Percentiles rank a stretch among this genome's conserved stretches.
These are phyloP conservation scores for Australoheros scitulus DNA, from an alignment of 2,113 vertebrate genomes.

Conservation along the genomic window DNA sequence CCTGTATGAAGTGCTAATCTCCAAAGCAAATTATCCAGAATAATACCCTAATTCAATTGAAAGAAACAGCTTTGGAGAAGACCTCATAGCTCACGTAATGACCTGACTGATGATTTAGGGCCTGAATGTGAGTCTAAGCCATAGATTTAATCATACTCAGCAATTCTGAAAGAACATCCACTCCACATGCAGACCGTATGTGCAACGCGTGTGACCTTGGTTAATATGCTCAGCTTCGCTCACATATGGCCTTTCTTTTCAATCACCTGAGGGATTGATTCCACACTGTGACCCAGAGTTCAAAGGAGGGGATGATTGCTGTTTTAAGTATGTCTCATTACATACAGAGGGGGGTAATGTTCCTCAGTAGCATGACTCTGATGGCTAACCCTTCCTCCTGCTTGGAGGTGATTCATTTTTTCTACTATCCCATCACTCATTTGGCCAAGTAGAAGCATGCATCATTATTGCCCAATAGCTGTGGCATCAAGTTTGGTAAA, in stretches of 20 bases:
- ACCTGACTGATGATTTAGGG: constrained; percentile 71
- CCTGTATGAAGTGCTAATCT: constrained; percentile 64
- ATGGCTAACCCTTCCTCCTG: constrained; percentile 47
- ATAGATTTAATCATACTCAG: constrained; percentile 72
- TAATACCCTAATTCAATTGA: constrained; percentile 76
- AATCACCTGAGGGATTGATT: constrained; percentile 75
- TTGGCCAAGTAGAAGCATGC: constrained; percentile 35
- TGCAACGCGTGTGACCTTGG: constrained; percentile 68
- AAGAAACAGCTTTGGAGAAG: constrained; percentile 47
- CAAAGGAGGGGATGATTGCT: constrained; percentile 75
- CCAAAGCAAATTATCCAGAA: constrained; percentile 74
- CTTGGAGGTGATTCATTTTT: constrained; percentile 59
- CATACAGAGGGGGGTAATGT: constrained; percentile 70
- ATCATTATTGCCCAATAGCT: constrained; percentile 25
- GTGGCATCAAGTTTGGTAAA: constrained; percentile 18
- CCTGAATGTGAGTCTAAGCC: constrained; percentile 69
- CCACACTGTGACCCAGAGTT: constrained; percentile 63
- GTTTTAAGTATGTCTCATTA: constrained; percentile 80
- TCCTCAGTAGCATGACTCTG: constrained; percentile 47
- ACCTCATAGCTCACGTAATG: constrained; percentile 63
- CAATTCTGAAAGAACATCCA: constrained; percentile 60
- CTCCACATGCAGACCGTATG: constrained; percentile 45
- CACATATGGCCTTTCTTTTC: constrained; percentile 71
- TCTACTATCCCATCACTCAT: constrained; percentile 65
- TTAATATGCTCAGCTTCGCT: constrained; percentile 58